phyloP scores from a whole-genome alignment of 2,113 vertebrate genomes.

The Apodemus speciosus region DNA sequence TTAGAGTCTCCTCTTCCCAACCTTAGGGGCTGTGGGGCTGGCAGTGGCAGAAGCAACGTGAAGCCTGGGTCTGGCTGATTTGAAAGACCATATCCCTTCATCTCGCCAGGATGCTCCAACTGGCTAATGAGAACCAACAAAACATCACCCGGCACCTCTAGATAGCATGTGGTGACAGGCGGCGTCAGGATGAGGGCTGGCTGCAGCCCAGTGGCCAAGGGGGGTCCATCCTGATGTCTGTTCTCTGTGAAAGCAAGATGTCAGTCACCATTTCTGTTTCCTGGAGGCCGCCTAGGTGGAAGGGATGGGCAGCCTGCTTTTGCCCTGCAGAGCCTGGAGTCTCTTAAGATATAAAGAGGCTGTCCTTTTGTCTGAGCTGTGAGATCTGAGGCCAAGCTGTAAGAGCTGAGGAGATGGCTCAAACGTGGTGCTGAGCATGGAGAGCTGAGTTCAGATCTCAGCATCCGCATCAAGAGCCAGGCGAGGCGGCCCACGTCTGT shows the following conservation, averaged over 20 bases:
- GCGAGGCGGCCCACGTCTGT: not conserved
- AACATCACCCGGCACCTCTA: not conserved
- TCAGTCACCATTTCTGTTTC: not conserved
- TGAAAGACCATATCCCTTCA: slow-evolving; percentile 43
- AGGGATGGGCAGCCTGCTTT: not conserved
- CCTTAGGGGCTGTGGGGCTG: not conserved
- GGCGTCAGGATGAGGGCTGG: not conserved
- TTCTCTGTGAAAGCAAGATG: slow-evolving; percentile 32
- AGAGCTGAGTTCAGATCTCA: not conserved
- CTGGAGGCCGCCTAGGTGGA: not conserved
- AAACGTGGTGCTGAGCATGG: fast-evolving
- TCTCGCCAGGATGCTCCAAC: slow-evolving; percentile 42
- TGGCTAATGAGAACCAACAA: slow-evolving; percentile 36
- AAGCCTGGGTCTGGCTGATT: slow-evolving; percentile 46
- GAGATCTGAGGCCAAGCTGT: not conserved
- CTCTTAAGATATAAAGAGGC: not conserved
- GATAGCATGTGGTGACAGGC: not conserved
- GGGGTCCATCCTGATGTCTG: not conserved
- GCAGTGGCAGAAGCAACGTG: slow-evolving; percentile 13
- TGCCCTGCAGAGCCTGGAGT: not conserved
- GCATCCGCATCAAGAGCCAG: not conserved
- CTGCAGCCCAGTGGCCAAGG: not conserved
- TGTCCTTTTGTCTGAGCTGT: not conserved
- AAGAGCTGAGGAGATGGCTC: too few species aligned
- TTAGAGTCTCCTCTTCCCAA: not conserved